Base-by-base conservation (phyloP, 1,140 invertebrate species). In the Oryctes rhinoceros region DNA sequence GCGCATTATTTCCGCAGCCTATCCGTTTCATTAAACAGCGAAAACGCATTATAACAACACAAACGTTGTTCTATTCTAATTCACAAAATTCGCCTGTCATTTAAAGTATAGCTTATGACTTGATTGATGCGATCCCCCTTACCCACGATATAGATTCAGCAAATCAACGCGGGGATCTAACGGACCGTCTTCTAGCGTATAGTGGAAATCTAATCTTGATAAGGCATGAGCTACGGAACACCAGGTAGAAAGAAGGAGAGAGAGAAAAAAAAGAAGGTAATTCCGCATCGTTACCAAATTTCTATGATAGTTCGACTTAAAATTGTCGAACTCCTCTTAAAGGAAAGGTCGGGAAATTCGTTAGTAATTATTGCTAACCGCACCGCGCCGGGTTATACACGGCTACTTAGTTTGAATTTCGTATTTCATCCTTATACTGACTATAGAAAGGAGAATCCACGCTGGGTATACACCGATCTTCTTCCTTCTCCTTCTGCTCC, bases 81-180 rank as follows among this genome's bases (percentile, higher is more conserved):
- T 53, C 79, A 37, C 47, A 79, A 83, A 81, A 81, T 81, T 81
- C 49, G 78, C 79, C 82, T 81, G 82, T 83, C 82, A 83, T 81
- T 83, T 67, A 81, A 83, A 83, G 80, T 83, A 83, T 83, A 83
- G 71, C 79, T 83, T 80, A 47, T 18, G 53, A 80, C 75, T 81
- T 83, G 82, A 83, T 83, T 83, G 82, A 83, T 83, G 82, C 65
- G 67, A 81, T 78, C 67, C 39, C 24, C 65, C 47, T 75, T 24
- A 80, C 78, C 48, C 82, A 82, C 47, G 78, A 82, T 82, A 76
- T 79, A 65, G 78, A 78, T 78, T 79, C 80, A 20, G 9, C 78
- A 49, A 48, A 78, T 48, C 24, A 75, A 15, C 59, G 44, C 53
- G 48, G 4, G 13, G 59, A 49, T 48, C 18, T 59, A 59, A 6